phyloP scores from a whole-genome alignment of 2,797 vertebrate genomes.

The Benthosema pterotum region DNA sequence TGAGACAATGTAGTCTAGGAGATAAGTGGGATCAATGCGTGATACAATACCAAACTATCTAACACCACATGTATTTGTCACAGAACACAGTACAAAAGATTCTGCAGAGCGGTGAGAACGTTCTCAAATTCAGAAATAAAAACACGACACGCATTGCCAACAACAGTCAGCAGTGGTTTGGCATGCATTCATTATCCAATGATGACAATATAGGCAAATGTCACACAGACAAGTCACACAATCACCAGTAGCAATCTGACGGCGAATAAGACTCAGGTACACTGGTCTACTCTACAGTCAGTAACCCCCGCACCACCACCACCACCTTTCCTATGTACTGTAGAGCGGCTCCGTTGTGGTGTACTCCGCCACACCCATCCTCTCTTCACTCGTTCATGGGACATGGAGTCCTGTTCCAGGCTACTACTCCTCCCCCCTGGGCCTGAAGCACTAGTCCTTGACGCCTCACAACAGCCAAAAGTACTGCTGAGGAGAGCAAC shows the following conservation, averaged over 20 bases:
- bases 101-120: conserved; percentile 10
- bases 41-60: too few species aligned
- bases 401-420: conserved; percentile 70
- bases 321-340: conserved; percentile 99
- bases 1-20: too few species aligned
- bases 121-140: conserved; percentile 30
- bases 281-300: conserved; percentile 20
- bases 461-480: conserved; percentile 59
- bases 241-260: background rate
- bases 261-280: conserved; percentile 20
- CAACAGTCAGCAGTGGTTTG: conserved; percentile 41
- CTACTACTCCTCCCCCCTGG: conserved; percentile 42
- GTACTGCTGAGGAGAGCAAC: conserved; percentile 64
- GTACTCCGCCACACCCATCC: conserved; percentile 99
- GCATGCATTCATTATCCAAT: conserved; percentile 33
- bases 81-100: too few species aligned
- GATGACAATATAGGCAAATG: too few species aligned
- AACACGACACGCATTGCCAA: conserved; percentile 10
- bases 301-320: too few species aligned
- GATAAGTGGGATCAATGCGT: too few species aligned
- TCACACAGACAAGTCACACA: conserved; percentile 36
- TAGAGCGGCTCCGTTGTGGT: conserved; percentile 96
- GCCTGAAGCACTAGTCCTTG: conserved; percentile 76
- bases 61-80: too few species aligned
- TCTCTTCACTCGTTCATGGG: conserved; percentile 89